Conservation (phyloP, 2,113 vertebrate species). For the Catharus fuscescens region DNA sequence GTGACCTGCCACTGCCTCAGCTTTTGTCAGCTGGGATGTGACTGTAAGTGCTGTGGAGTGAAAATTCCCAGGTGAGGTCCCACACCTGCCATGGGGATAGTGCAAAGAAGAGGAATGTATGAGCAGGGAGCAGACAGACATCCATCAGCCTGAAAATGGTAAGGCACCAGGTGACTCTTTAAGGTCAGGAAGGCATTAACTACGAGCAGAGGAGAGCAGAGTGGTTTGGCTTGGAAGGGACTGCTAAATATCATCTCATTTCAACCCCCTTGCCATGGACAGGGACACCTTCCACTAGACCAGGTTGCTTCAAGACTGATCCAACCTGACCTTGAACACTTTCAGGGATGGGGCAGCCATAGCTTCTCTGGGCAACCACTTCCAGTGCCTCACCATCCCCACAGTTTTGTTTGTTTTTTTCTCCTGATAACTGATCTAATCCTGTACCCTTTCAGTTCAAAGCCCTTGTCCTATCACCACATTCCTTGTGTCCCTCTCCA, state of each 20-base stretch:
- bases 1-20: no score
- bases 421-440: neutral
- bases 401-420: neutral
- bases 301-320: neutral
- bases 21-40: neutral
- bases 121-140: fast-evolving
- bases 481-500: neutral
- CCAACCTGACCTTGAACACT: neutral
- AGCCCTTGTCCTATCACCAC: neutral
- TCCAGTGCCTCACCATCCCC: neutral
- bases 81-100: neutral
- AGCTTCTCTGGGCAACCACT: neutral
- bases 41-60: neutral
- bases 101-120: neutral
- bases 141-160: neutral
- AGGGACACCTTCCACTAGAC: neutral
- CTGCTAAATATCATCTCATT: fast-evolving
- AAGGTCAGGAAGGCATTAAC: neutral
- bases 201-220: neutral
- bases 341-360: neutral
- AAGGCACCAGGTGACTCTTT: neutral
- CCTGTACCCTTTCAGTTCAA: neutral
- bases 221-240: neutral
- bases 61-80: neutral
- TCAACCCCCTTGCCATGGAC: neutral